Evolutionary conservation across 2,113 vertebrate species (phyloP), one percentile per base, ranked within the genome.

Genomic region (Aptenodytes forsteri): DNA sequence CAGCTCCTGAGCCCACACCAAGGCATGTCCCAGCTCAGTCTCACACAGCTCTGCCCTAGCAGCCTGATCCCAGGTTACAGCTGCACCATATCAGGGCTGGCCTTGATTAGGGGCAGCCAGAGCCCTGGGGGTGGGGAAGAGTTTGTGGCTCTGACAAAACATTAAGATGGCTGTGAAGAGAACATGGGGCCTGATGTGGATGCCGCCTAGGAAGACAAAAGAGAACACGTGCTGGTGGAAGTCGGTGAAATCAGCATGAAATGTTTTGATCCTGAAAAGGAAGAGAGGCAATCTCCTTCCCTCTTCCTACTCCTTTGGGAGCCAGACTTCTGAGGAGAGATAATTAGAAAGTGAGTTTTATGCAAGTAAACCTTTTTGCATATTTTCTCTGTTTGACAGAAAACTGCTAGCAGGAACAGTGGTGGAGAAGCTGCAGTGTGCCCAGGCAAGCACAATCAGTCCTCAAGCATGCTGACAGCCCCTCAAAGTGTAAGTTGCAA

Each of bases 201-300:
- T 46, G 34, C 44, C 1, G 0, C 29, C 50, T 61, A 65, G 56
- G 21, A 71, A 84, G 7, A 32, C 22, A 50, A 56, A 59, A 91
- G 16, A 52, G 58, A 69, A 26, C 10, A 38, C 2, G 1, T 0
- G 2, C 15, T 50, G 54, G 9, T 59, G 26, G 36, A 66, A 55
- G 17, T 36, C 71, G 26, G 17, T 46, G 52, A 86, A 67, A 83
- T 5, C 52, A 83, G 27, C 32, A 52, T 19, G 38, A 71, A 47
- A 20, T 20, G 26, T 30, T 91, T 61, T 67, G 17, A 42, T 52
- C 34, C 19, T 27, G 54, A 50, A 50, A 80, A 71, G n/a, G n/a
- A 67, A 40, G 7, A 83, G 32, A 65, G 42, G 38, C 44, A 21
- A 76, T 23, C 54, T 76, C n/a, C 16, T 56, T 75, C 29, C 16